Evolutionary conservation across 1,140 invertebrate genomes (phyloP), one percentile per base, ranked within the genome.

Genomic region (Acarapis woodi): DNA sequence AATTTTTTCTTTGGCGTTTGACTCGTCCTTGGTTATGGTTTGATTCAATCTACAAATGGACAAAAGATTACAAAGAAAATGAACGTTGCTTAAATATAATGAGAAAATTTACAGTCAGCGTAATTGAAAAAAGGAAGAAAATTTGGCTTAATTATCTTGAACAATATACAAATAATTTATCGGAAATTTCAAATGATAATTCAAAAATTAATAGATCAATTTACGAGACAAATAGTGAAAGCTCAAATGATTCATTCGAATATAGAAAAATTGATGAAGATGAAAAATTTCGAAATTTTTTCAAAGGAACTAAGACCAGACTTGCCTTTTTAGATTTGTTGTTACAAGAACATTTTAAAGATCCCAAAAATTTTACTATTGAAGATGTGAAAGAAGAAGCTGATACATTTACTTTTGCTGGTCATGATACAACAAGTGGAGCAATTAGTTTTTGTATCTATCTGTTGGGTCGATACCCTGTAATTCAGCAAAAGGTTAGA

Each of bases 331-430:
- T 42, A 10, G 41, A 42, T 20, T 20, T 30, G 8, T 51, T 74
- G 33, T 48, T 79, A 12, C 59, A 78, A n/a, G 32, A 42, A 16
- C 43, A 46, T 34, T 75, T 43, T 39, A 12, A 46, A 24, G 49
- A 47, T 21, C 45, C 45, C 31, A 56, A 64, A 39, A 67, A 62
- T 6, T 51, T 54, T 6, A 51, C 55, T 4, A 52, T 75, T 9
- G 59, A 64, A 34, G 65, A 72, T 47, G 71, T 78, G 24, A 56
- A 70, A 32, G 73, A 78, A 51, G 74, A 78, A 59, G 73, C 76
- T 16, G 73, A 77, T 46, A 79, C 74, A 2, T 79, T 79, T 46
- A 77, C 65, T 62, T 65, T 65, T 53, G 45, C 47, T 18, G 47
- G 43, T 12, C 42, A 43, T n/a, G 47, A 48, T 19, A 47, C 47